These are phyloP conservation scores for Cyrtodaria siliqua DNA, from an alignment of 2,888 invertebrate genomes.

Conservation along the genomic window DNA sequence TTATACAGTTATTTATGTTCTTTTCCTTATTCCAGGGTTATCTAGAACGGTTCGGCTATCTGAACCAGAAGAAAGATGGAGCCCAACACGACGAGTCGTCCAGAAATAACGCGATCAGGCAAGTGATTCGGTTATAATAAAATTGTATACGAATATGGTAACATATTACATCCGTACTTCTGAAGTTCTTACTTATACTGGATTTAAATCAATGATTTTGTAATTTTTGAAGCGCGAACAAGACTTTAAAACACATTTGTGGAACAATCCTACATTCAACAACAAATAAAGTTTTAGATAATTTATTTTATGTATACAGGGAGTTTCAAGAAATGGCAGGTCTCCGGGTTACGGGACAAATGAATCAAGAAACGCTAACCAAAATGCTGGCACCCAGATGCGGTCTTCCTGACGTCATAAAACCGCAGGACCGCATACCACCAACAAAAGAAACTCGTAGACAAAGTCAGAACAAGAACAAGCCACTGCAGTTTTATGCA, in stretches of 20 bases:
- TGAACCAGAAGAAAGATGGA: conserved; percentile 57
- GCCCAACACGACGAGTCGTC: conserved; percentile 67
- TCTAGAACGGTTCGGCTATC: conserved; percentile 80
- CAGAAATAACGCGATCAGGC: conserved; percentile 68
- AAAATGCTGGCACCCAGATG: conserved; percentile 82
- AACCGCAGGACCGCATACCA: conserved; percentile 59
- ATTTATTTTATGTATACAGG: conserved; percentile 6
- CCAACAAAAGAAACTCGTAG: conserved; percentile 8
- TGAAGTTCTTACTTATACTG: no score
- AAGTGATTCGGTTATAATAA: no score
- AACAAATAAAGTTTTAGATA: no score
- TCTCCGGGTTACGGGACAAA: conserved; percentile 76
- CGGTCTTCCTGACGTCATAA: conserved; percentile 79
- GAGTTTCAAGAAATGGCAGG: conserved; percentile 81
- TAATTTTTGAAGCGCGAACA: no score
- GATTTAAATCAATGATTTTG: no score
- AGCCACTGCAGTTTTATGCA: conserved; percentile 66
- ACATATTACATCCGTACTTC: no score
- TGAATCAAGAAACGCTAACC: conserved; percentile 74
- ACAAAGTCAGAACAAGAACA: conserved; percentile 18
- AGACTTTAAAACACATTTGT: no score
- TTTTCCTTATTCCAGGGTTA: conserved; percentile 64
- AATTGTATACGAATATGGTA: no score
- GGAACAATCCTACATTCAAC: no score
- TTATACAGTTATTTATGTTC: no score